Percentiles rank a stretch among this genome's conserved stretches.
Conservation (phyloP, 2,797 vertebrate genomes). For the Acanthornis magna region DNA sequence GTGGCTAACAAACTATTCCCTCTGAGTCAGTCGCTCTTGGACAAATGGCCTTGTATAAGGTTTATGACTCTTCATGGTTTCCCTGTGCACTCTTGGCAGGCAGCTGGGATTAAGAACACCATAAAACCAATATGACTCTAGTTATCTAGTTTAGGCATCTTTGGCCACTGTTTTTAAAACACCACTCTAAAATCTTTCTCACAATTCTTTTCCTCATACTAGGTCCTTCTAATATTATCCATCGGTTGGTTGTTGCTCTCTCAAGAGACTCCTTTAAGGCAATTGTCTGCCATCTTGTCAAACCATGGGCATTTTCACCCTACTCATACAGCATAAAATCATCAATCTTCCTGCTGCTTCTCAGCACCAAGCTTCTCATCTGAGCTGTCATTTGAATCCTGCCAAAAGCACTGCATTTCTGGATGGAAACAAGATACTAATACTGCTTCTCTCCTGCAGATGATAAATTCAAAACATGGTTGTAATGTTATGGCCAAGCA, state of each 20-base stretch:
- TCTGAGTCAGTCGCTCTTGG: background rate
- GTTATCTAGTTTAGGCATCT: background rate
- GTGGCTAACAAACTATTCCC: background rate
- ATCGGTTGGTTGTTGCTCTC: background rate
- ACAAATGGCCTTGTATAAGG: background rate
- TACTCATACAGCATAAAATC: background rate
- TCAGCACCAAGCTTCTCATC: background rate
- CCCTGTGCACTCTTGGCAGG: background rate
- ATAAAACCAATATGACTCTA: background rate
- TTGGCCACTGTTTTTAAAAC: background rate
- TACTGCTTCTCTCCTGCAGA: background rate
- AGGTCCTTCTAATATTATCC: background rate
- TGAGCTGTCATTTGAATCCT: background rate
- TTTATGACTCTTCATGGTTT: background rate
- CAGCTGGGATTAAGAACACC: background rate
- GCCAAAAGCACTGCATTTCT: background rate
- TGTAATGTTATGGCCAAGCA: background rate
- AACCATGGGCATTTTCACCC: background rate
- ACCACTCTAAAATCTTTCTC: background rate
- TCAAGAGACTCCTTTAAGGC: background rate
- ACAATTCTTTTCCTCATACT: background rate
- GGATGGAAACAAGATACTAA: background rate
- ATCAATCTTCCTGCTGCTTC: background rate
- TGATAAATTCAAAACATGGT: background rate
- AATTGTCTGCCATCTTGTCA: background rate